Base-by-base conservation (phyloP, 1,140 invertebrate genomes). In the Apis florea region DNA sequence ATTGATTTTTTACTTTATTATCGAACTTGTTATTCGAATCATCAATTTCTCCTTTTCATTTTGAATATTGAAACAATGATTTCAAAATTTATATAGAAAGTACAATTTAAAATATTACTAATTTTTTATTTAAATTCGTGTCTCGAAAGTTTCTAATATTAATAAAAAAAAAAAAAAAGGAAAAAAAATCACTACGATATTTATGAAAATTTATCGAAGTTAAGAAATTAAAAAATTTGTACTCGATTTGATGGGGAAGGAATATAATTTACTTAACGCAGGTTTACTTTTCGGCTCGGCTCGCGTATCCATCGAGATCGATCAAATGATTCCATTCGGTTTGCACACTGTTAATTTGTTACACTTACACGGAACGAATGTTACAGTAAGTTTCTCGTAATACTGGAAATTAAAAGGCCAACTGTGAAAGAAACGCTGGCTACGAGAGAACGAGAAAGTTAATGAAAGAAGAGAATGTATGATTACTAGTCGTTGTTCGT, bases 381-480 rank as follows among this genome's bases (percentile, higher is more conserved):
- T 75, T 49, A 31, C 12, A 21, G 31, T 58, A 26, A n/a, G 53
- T 21, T 19, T 56, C 26, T 19, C 54, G 54, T n/a, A n/a, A 26
- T 24, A 63, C 51, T 49, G 40, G 59, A 75, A 51, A 24, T 51
- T 19, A 75, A 64, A 63, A 12, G 51, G 6, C 6, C n/a, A 51
- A 15, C 56, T 58, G 56, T 13, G 17, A 56, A 40, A 31, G 49
- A 49, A 47, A 47, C 10, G 21, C 19, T 58, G 17, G 70, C 70
- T 21, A 19, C 11, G 54, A 5, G 51, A 11, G 56, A 21, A 58
- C 31, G 70, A 59, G 54, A 59, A 58, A 58, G 56, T 59, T 58
- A 47, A 47, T n/a, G 71, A 58, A 73, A 47, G 71, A 73, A 56
- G 56, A 58, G 53, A 72, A 63, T 59, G 21, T 56, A 73, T 49